Conservation (phyloP, 2,888 invertebrate species). For the Dryomyza anilis region DNA sequence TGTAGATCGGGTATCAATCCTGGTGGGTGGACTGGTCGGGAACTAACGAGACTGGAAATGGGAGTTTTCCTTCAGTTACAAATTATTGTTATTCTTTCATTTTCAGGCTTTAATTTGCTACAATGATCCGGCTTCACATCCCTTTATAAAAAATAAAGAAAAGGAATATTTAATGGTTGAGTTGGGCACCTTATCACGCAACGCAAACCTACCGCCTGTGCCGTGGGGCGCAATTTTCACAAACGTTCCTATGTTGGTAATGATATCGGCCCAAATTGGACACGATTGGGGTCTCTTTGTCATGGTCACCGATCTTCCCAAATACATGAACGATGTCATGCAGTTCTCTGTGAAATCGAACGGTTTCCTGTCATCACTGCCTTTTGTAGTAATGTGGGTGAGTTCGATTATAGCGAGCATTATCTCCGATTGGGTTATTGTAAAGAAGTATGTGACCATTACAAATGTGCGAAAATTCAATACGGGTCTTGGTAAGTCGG, state of each 20-base stretch:
- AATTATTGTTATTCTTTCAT: background rate
- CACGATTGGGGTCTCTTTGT: conserved; percentile 70
- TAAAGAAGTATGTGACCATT: conserved; percentile 63
- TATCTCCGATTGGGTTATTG: conserved; percentile 70
- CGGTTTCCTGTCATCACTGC: conserved; percentile 65
- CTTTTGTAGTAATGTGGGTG: conserved; percentile 67
- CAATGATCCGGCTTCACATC: conserved; percentile 71
- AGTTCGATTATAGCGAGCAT: conserved; percentile 66
- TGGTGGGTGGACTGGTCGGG: too few species aligned
- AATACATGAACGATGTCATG: conserved; percentile 66
- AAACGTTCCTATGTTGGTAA: conserved; percentile 70
- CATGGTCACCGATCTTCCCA: conserved; percentile 68
- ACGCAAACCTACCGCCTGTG: conserved; percentile 64
- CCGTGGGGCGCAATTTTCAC: conserved; percentile 72
- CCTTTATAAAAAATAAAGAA: conserved; percentile 72
- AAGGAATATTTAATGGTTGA: conserved; percentile 67
- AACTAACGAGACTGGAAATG: too few species aligned
- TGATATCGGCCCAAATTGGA: conserved; percentile 70
- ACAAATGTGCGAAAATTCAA: conserved; percentile 68
- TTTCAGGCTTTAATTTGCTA: conserved; percentile 65
- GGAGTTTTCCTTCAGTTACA: background rate
- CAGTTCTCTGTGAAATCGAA: conserved; percentile 65
- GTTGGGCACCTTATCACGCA: conserved; percentile 63
- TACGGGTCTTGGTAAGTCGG: conserved; percentile 66
- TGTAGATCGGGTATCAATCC: too few species aligned